Evolutionary conservation across 2,113 vertebrate genomes (phyloP).

Genomic region (Tragelaphus strepsiceros): DNA sequence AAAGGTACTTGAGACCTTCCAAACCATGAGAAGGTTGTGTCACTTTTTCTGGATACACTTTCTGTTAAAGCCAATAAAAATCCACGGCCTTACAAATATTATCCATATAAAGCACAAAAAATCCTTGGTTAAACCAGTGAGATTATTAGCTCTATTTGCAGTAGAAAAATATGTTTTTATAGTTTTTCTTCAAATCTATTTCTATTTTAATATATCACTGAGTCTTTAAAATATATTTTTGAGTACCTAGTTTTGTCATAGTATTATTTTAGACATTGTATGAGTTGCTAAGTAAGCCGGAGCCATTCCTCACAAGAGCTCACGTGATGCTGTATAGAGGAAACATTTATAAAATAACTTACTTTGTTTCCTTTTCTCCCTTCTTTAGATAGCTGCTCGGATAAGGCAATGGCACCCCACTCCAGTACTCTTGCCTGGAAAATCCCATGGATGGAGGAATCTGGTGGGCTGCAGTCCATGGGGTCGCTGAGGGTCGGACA

Average conservation of each 20-base stretch:
- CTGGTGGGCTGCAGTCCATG: too few relatives aligned
- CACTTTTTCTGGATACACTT: not conserved
- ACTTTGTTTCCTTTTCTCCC: not conserved
- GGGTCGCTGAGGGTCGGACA: too few relatives aligned
- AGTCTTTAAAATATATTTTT: not conserved
- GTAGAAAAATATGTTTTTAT: not conserved
- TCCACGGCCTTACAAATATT: not conserved
- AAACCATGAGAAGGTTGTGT: not conserved
- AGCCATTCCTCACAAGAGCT: not conserved
- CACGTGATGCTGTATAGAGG: not conserved
- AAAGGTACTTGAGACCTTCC: not conserved
- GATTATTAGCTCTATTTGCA: not conserved
- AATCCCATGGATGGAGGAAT: too few relatives aligned
- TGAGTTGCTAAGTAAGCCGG: not conserved
- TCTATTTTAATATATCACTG: not conserved
- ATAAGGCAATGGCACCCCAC: too few relatives aligned
- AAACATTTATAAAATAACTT: not conserved
- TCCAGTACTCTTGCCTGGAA: too few relatives aligned
- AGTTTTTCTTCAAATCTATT: not conserved
- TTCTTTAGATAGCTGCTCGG: not conserved
- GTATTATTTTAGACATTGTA: not conserved
- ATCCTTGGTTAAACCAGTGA: not conserved
- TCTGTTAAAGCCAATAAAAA: not conserved
- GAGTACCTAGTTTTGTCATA: not conserved
- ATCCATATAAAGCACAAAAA: not conserved